Evolutionary conservation across 2,888 invertebrate species (phyloP).

Genomic region (Agrochola lychnidis): DNA sequence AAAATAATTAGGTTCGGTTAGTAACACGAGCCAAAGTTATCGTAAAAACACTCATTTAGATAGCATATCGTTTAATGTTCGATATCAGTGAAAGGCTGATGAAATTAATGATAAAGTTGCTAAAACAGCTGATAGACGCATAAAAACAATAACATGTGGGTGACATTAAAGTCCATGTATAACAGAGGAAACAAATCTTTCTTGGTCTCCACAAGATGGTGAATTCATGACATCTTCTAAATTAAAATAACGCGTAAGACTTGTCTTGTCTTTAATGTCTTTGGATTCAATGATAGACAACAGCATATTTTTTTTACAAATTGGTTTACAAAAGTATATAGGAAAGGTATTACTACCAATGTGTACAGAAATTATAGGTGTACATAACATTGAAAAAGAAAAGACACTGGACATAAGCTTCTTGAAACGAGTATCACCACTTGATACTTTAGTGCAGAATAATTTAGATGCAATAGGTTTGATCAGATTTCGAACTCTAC

Average conservation of each 20-base stretch:
- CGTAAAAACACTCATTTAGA: slow-evolving; percentile 12
- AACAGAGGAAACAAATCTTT: not conserved
- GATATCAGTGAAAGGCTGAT: slow-evolving; percentile 49
- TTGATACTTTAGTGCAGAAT: not conserved
- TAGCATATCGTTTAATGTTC: slow-evolving; percentile 12
- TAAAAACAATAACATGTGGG: slow-evolving; percentile 22
- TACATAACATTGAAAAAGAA: not conserved
- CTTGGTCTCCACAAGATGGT: not conserved
- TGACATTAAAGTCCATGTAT: not conserved
- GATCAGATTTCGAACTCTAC: not conserved
- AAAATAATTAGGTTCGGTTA: not conserved
- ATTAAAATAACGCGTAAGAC: not conserved
- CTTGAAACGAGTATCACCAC: not conserved
- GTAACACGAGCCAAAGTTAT: slow-evolving; percentile 20
- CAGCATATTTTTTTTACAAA: not conserved
- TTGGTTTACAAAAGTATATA: not conserved
- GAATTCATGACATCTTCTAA: not conserved
- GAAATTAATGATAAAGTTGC: slow-evolving; percentile 46
- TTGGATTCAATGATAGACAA: not conserved
- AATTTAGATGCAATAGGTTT: not conserved
- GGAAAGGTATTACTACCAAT: not conserved
- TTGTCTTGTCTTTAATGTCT: not conserved
- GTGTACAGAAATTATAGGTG: not conserved
- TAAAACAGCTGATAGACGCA: slow-evolving; percentile 15
- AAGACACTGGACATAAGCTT: not conserved